Evolutionary conservation across 2,113 vertebrate genomes (phyloP).

Genomic region (Platycercus adscitus): DNA sequence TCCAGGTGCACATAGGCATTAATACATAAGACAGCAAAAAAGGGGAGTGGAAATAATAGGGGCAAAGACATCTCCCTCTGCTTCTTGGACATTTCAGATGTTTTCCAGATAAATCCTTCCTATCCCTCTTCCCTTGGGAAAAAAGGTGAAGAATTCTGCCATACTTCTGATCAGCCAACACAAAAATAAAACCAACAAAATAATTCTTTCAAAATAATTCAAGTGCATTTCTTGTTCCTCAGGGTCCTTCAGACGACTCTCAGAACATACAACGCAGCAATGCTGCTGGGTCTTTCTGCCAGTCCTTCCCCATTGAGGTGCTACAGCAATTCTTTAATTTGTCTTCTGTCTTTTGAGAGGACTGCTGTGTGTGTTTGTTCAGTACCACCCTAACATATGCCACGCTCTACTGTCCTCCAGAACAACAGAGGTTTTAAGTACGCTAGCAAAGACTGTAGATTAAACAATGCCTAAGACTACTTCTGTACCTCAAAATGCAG

Average conservation of each 20-base stretch:
- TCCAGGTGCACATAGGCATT: background rate
- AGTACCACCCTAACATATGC: background rate
- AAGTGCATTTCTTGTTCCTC: background rate
- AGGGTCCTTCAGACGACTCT: background rate
- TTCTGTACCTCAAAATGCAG: background rate
- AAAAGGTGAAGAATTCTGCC: background rate
- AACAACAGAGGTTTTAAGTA: background rate
- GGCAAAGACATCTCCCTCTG: background rate
- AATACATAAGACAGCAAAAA: background rate
- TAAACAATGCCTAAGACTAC: background rate
- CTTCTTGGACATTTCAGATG: background rate
- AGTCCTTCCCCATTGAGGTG: accelerated
- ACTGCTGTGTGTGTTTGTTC: background rate
- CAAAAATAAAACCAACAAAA: background rate
- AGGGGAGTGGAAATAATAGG: background rate
- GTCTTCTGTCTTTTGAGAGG: background rate
- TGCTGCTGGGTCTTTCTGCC: background rate
- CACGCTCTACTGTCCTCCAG: background rate
- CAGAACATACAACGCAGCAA: accelerated
- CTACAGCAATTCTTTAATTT: background rate
- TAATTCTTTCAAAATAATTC: background rate
- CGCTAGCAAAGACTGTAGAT: background rate
- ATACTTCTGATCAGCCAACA: background rate
- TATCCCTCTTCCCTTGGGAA: background rate
- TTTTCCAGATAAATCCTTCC: background rate